These are phyloP conservation scores for Fistularia commersonii DNA, from an alignment of 2,797 vertebrate species.

Conservation along the genomic window DNA sequence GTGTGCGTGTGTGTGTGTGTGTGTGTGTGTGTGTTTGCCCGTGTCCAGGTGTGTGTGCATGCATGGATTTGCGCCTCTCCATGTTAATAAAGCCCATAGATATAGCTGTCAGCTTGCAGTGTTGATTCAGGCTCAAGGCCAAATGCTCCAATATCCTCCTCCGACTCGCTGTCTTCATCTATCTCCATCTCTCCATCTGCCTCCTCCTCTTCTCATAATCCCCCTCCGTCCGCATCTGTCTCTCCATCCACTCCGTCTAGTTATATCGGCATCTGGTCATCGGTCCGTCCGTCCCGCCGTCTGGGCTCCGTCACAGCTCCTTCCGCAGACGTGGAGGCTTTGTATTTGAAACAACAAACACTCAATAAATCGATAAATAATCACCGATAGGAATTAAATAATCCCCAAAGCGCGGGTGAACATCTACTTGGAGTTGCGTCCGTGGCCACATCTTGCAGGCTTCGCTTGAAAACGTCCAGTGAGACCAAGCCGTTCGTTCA, in stretches of 20 bases:
- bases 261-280: constrained; percentile 45
- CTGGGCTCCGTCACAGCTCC: constrained; percentile 17
- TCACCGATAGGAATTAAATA: no score
- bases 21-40: constrained; percentile 9
- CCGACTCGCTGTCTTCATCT: constrained; percentile 59
- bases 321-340: constrained; percentile 3
- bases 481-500: no score
- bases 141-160: constrained; percentile 62
- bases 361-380: no score
- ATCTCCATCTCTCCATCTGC: constrained; percentile 65
- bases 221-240: constrained; percentile 37
- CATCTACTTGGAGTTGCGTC: no score
- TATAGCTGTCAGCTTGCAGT: constrained; percentile 70
- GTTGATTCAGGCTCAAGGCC: constrained; percentile 68
- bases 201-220: constrained; percentile 36
- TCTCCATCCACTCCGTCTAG: constrained; percentile 16
- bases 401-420: no score
- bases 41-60: constrained; percentile 10
- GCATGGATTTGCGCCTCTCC: constrained; percentile 47
- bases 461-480: no score
- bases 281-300: constrained; percentile 21
- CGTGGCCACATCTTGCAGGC: no score
- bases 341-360: no score
- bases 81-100: constrained; percentile 71
- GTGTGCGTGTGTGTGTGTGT: constrained; percentile 2